Evolutionary conservation across 1,140 invertebrate species (phyloP).

Genomic region (Pantala flavescens): DNA sequence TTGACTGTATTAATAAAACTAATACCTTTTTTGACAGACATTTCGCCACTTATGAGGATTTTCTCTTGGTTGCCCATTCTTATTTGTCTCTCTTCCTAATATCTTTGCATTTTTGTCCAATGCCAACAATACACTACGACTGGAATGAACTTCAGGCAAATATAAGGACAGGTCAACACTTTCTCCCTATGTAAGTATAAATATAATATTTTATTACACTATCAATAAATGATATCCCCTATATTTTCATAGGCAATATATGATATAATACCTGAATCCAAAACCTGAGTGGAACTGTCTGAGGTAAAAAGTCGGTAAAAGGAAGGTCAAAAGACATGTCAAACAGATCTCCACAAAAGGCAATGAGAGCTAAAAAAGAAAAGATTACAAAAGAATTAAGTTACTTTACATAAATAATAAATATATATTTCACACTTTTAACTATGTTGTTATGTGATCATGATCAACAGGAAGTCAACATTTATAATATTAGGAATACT

Average conservation of each 20-base stretch:
- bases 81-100: constrained; percentile 59
- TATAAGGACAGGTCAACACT: constrained; percentile 80
- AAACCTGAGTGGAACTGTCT: constrained; percentile 75
- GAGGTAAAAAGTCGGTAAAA: constrained; percentile 83
- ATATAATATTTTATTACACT: constrained; percentile 14
- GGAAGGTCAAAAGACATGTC: constrained; percentile 88
- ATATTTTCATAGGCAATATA: background rate
- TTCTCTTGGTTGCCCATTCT: constrained; percentile 35
- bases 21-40: constrained; percentile 58
- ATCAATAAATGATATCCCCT: constrained; percentile 17
- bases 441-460: no score
- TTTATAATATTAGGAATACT: constrained; percentile 14
- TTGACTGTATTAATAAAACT: background rate
- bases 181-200: constrained; percentile 54
- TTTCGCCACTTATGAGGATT: constrained; percentile 73
- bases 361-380: constrained; percentile 59
- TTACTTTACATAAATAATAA: constrained; percentile 15
- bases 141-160: constrained; percentile 84
- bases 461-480: constrained; percentile 14
- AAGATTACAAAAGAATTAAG: constrained; percentile 18
- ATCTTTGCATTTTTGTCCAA: constrained; percentile 83
- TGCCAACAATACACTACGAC: constrained; percentile 67
- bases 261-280: constrained; percentile 63
- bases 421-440: constrained; percentile 13
- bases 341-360: constrained; percentile 85